phyloP scores from a whole-genome alignment of 2,797 vertebrate species.

The Carcharodon carcharias region DNA sequence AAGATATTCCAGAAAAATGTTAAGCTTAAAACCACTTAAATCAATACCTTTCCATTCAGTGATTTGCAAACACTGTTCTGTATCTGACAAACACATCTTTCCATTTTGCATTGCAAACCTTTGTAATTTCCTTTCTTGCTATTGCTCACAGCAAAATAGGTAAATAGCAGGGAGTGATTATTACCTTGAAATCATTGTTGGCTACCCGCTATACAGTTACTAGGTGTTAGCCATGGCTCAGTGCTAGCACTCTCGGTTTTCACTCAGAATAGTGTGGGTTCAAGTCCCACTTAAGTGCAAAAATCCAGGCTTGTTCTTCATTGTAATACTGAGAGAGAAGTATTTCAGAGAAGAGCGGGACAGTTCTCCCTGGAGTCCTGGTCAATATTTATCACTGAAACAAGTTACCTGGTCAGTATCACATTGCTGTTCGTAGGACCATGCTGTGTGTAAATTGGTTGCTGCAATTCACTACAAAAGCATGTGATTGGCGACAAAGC shows the following conservation, averaged over 20 bases:
- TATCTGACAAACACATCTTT: background rate
- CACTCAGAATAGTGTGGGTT: background rate
- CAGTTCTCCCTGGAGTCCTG: background rate
- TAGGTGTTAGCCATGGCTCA: background rate
- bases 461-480: background rate
- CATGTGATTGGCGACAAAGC: background rate
- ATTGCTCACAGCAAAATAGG: too few relatives aligned
- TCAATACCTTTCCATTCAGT: background rate
- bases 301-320: background rate
- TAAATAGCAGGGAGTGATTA: background rate
- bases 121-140: constrained; percentile 7
- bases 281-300: background rate
- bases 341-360: background rate
- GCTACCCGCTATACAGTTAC: background rate
- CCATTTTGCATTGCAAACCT: background rate
- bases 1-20: background rate
- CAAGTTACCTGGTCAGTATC: background rate
- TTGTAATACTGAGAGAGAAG: background rate
- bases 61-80: background rate
- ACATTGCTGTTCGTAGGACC: background rate
- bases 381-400: background rate
- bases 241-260: background rate
- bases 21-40: too few relatives aligned
- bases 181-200: background rate
- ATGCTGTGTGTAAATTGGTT: background rate